Percentiles rank a stretch among this genome's conserved stretches.
Conservation (phyloP, 1,140 invertebrate genomes). For the Eumaeus atala region DNA sequence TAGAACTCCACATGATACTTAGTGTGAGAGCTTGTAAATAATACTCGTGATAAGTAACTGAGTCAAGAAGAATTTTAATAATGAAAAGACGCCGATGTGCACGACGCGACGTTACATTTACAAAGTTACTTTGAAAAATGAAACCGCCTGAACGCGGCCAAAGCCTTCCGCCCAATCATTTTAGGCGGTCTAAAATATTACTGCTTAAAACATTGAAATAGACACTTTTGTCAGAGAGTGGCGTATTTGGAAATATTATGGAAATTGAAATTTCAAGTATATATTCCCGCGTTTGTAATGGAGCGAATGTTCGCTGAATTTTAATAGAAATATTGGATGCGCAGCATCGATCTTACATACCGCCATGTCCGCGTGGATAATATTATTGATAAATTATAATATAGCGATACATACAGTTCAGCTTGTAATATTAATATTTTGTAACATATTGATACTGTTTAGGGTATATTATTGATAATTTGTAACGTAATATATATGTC, state of each 20-base stretch:
- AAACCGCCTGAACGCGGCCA: constrained; percentile 31
- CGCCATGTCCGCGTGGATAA: background rate
- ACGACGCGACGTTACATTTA: constrained; percentile 25
- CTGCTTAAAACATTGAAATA: constrained; percentile 25
- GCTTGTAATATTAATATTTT: no score
- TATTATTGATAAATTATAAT: constrained; percentile 5
- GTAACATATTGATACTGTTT: no score
- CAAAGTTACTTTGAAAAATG: constrained; percentile 43
- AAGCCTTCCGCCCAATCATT: constrained; percentile 37
- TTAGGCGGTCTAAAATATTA: constrained; percentile 34
- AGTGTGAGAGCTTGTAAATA: no score
- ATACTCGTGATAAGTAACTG: background rate
- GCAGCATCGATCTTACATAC: constrained; percentile 6
- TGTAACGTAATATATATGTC: no score
- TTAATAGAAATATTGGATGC: constrained; percentile 10
- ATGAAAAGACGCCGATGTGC: constrained; percentile 22
- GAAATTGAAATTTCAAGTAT: constrained; percentile 9
- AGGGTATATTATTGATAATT: no score
- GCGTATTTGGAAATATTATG: constrained; percentile 12
- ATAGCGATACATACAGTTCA: no score
- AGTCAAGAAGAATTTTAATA: constrained; percentile 8
- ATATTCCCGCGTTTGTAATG: constrained; percentile 9
- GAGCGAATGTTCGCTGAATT: constrained; percentile 11
- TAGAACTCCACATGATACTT: no score
- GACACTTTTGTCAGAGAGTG: constrained; percentile 15